A percentile compares a stretch with the other conserved stretches of the same genome.
phyloP scores from a whole-genome alignment of 2,888 invertebrate genomes.

The Biston betularia region DNA sequence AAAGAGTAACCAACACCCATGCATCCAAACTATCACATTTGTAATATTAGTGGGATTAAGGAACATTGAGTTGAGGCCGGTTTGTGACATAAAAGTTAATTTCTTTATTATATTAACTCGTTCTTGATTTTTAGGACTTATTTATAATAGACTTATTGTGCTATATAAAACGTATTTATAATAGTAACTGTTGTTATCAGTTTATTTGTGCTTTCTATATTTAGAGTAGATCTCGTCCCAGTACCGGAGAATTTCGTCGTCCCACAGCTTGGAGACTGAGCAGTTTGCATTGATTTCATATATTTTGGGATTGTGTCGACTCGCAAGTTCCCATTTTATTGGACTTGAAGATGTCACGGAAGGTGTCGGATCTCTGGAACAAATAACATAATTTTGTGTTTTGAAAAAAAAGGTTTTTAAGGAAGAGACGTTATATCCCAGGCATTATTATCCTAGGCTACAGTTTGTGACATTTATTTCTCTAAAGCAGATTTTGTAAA shows the following conservation, averaged over 20 bases:
- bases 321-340: constrained; percentile 63
- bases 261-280: constrained; percentile 62
- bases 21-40: too few species aligned
- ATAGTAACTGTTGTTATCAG: not conserved
- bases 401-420: constrained; percentile 26
- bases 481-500: too few species aligned
- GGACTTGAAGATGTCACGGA: constrained; percentile 47
- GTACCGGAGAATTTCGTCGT: constrained; percentile 58
- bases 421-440: too few species aligned
- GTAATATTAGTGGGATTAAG: too few species aligned
- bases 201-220: constrained; percentile 57
- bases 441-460: too few species aligned
- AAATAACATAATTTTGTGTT: not conserved
- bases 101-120: too few species aligned
- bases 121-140: too few species aligned
- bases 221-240: constrained; percentile 74
- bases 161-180: not conserved
- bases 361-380: constrained; percentile 68
- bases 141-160: too few species aligned
- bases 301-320: constrained; percentile 52
- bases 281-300: constrained; percentile 65
- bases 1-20: too few species aligned
- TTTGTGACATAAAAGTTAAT: too few species aligned
- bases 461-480: too few species aligned
- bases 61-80: too few species aligned